phyloP scores from a whole-genome alignment of 2,113 vertebrate genomes.

The Chamaea fasciata region DNA sequence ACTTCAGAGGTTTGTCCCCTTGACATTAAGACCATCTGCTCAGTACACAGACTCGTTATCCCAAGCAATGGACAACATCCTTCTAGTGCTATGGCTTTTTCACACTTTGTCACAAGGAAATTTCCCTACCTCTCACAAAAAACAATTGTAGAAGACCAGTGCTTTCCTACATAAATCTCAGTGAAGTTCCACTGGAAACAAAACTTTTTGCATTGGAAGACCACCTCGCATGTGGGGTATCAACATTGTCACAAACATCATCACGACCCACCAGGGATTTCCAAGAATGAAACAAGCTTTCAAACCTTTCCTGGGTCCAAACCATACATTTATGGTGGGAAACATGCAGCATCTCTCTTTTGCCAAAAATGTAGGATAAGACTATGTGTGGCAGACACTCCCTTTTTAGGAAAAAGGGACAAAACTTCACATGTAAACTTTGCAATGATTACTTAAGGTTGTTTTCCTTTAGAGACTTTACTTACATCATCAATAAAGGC shows the following conservation, averaged over 20 bases:
- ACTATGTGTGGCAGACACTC: background rate
- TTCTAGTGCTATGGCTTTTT: background rate
- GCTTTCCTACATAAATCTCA: background rate
- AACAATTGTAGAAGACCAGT: background rate
- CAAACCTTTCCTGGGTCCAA: background rate
- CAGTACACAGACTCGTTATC: background rate
- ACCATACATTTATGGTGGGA: background rate
- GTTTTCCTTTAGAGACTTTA: background rate
- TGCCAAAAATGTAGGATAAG: background rate
- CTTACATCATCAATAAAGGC: background rate
- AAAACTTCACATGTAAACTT: background rate
- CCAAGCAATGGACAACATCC: background rate
- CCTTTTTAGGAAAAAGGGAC: background rate
- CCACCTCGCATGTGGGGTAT: accelerated
- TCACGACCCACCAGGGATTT: background rate
- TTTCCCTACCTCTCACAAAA: background rate
- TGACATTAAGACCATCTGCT: background rate
- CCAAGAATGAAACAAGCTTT: background rate
- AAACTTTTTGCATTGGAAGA: background rate
- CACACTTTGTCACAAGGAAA: background rate
- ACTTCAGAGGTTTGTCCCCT: background rate
- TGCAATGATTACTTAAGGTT: background rate
- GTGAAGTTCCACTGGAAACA: background rate
- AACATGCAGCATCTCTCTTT: background rate
- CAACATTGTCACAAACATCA: background rate